A percentile compares a stretch with the other conserved stretches of the same genome.
These are phyloP conservation scores for Trichacis sp. DNA, from an alignment of 2,888 invertebrate genomes.

Conservation along the genomic window DNA sequence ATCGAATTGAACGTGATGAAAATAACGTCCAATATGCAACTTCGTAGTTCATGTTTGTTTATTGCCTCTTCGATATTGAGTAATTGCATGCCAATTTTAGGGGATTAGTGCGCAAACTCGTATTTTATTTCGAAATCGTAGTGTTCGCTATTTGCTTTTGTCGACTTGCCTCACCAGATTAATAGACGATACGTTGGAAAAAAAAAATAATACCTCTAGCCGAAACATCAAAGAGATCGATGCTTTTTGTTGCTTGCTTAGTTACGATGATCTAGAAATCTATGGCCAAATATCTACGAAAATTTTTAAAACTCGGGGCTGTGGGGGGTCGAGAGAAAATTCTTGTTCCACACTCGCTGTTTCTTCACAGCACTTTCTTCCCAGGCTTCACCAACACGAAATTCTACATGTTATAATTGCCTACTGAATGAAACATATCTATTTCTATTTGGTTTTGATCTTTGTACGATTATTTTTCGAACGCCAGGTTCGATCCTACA, in stretches of 20 bases:
- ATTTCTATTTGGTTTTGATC: not conserved
- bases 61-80: conserved; percentile 23
- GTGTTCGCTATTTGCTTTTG: conserved; percentile 45
- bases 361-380: not conserved
- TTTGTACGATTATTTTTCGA: conserved; percentile 3
- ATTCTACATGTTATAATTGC: not conserved
- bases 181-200: conserved; percentile 35
- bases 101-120: conserved; percentile 33
- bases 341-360: conserved; percentile 9
- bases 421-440: not conserved
- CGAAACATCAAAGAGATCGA: conserved; percentile 30
- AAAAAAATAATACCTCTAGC: no score
- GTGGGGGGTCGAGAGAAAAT: conserved; percentile 12
- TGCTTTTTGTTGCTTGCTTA: conserved; percentile 42
- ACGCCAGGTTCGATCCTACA: conserved; percentile 34
- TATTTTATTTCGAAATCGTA: conserved; percentile 36
- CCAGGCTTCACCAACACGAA: not conserved
- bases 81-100: conserved; percentile 31
- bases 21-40: not conserved
- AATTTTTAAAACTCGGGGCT: no score
- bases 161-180: conserved; percentile 30
- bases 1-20: conserved; percentile 2
- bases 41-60: conserved; percentile 15
- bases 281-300: conserved; percentile 11
- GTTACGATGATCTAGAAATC: conserved; percentile 32